phyloP scores from a whole-genome alignment of 2,888 invertebrate species.

The Eulithis testata region DNA sequence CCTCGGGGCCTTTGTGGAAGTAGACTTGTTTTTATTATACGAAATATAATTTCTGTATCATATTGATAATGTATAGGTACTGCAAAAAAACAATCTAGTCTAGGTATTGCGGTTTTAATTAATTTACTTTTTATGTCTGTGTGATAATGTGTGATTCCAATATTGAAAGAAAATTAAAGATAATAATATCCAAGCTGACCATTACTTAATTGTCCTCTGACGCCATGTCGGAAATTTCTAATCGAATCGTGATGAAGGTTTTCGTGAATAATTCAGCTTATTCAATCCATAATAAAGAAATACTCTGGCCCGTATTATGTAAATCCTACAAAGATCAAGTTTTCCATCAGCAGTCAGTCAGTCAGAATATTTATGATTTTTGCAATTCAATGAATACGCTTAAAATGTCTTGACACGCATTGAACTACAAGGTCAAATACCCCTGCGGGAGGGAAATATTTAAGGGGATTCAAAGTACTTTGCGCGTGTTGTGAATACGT shows the following conservation, averaged over 20 bases:
- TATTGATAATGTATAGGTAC: no score
- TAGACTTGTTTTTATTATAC: no score
- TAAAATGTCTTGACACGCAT: conserved; percentile 42
- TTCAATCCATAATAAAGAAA: background rate
- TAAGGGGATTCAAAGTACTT: conserved; percentile 49
- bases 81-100: no score
- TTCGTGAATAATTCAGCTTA: background rate
- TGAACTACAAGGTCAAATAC: conserved; percentile 47
- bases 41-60: conserved; percentile 8
- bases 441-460: conserved; percentile 47
- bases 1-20: conserved; percentile 40
- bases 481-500: conserved; percentile 53
- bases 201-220: background rate
- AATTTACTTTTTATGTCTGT: no score
- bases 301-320: background rate
- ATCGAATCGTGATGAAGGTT: background rate
- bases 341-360: conserved; percentile 6
- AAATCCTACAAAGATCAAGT: background rate
- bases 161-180: no score
- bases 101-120: no score
- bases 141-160: no score
- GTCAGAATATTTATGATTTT: conserved; percentile 11
- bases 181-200: background rate
- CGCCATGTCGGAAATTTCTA: no score
- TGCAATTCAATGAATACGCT: conserved; percentile 37